Evolutionary conservation across 2,797 vertebrate species (phyloP).

Genomic region (Acanthopagrus latus): DNA sequence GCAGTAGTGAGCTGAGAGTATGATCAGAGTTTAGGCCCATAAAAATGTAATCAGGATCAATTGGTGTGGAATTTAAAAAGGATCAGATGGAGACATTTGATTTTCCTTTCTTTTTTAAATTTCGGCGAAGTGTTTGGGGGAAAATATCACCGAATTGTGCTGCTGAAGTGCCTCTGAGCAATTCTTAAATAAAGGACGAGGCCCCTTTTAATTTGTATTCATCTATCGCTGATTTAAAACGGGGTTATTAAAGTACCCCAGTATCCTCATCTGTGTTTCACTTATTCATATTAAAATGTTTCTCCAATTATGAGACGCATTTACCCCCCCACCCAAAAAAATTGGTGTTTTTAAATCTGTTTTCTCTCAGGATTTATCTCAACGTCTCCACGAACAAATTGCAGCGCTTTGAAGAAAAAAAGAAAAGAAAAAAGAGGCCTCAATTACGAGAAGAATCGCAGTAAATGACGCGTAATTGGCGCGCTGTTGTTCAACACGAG

Average conservation of each 20-base stretch:
- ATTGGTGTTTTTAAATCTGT: not conserved
- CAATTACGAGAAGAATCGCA: conserved; percentile 60
- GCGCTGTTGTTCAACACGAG: conserved; percentile 57
- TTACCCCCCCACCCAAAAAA: not conserved
- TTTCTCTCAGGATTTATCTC: not conserved
- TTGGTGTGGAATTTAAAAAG: conserved; percentile 7
- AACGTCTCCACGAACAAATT: conserved; percentile 15
- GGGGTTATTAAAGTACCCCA: not conserved
- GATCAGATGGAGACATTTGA: not conserved
- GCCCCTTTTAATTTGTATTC: not conserved
- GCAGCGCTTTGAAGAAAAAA: conserved; percentile 6
- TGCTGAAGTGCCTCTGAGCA: not conserved
- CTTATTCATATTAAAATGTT: not conserved
- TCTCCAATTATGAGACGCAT: not conserved
- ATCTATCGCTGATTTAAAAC: not conserved
- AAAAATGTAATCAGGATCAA: conserved; percentile 41
- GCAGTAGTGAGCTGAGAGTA: conserved; percentile 40
- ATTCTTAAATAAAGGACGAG: not conserved
- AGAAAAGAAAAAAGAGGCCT: not conserved
- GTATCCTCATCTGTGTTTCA: not conserved
- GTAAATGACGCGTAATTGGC: conserved; percentile 79
- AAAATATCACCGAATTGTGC: not conserved
- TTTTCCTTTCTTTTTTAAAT: not conserved
- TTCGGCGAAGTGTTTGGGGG: not conserved
- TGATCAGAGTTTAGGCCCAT: conserved; percentile 39